Base-by-base conservation (phyloP, 2,113 vertebrate species). In the Haliaeetus leucogaster region DNA sequence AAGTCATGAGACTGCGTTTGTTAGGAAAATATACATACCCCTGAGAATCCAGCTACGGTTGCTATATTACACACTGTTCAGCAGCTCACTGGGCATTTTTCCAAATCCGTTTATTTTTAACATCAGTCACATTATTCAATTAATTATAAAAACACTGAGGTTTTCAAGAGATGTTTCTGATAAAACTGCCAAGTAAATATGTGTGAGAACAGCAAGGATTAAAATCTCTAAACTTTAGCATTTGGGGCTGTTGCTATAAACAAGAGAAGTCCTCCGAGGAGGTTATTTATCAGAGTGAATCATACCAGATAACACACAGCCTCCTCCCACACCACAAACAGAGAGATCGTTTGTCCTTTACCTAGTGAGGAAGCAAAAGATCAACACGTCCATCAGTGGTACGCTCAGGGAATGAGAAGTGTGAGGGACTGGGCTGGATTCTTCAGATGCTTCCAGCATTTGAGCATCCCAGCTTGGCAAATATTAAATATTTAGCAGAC, bases 61-160 rank as follows among this genome's bases (percentile, higher is more conserved):
- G 93, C 89, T 96, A 53, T 47, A 89, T 82, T 81, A 26, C 85
- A 89, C 32, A 61, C 91, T 56, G 73, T 16, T 79, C 73, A 65
- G 78, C 68, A 40, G 79, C 66, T 92, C n/a, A 7, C 94, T 91
- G 87, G 96, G 96, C 95, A 53, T 25, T 55, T 82, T 90, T 94
- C 95, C 94, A 95, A 91, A 81, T n/a, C 48, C 74, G 11, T 94
- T 96, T 95, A 82, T 97, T 95, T 91, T 95, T 96, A 96, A 90
- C 91, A 86, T 95, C 92, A 92, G 50, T 86, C 82, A 92, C 86
- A 87, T 97, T 95, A 84, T 96, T 96, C 79, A 97, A 93, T 95
- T 96, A 96, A 90, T 96, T 95, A 92, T 92, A 96, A 98, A 95
- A 96, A 96, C 38, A 63, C 63, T 87, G 84, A 76, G 79, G 53